Evolutionary conservation across 2,113 vertebrate species (phyloP).

Genomic region (Myrmecobius fasciatus): DNA sequence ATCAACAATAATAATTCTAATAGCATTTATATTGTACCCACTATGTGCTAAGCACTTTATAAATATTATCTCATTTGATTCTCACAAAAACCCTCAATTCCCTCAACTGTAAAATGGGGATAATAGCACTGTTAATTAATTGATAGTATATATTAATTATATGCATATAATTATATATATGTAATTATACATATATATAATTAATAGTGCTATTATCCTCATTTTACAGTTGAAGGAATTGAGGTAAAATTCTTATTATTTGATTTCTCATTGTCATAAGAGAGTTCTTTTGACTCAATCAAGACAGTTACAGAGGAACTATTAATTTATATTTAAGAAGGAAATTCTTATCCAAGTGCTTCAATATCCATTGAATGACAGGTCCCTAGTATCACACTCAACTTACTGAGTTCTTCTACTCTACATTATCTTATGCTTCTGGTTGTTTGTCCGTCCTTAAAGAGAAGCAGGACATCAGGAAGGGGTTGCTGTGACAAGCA

Average conservation of each 20-base stretch:
- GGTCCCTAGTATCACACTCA: not conserved
- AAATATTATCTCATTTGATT: not conserved
- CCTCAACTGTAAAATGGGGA: not conserved
- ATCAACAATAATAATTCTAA: too few species aligned
- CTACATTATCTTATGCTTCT: not conserved
- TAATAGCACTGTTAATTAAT: too few species aligned
- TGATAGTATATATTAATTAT: too few species aligned
- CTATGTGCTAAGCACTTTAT: not conserved
- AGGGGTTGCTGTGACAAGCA: too few species aligned
- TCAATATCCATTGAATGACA: not conserved
- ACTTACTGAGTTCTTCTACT: not conserved
- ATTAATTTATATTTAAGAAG: not conserved
- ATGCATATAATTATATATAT: too few species aligned
- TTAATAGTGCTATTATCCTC: too few species aligned
- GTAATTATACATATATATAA: too few species aligned
- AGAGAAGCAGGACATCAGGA: too few species aligned
- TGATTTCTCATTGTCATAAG: not conserved
- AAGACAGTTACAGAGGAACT: not conserved
- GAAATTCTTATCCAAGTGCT: not conserved
- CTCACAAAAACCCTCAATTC: not conserved
- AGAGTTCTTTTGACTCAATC: not conserved
- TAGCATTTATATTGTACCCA: not conserved
- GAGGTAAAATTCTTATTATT: not conserved
- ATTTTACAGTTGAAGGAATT: too few species aligned
- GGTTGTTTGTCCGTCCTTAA: too few species aligned